Conservation (phyloP, 2,797 vertebrate species). For the Darevskia nairensis region DNA sequence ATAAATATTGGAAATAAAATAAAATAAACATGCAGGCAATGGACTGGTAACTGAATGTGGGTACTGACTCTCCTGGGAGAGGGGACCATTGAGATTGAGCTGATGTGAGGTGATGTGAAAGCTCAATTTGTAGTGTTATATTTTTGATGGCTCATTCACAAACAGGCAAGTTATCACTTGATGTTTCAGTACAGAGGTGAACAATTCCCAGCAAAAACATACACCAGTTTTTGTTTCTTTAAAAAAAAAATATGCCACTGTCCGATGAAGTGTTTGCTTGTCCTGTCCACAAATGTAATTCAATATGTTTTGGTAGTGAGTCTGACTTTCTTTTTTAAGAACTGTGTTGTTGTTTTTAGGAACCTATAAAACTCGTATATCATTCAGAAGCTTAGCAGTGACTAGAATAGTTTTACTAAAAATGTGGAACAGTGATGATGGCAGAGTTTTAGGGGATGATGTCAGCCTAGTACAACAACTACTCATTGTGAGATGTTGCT, state of each 20-base stretch:
- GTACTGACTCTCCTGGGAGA: too few species aligned
- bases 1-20: too few species aligned
- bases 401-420: constrained; percentile 21
- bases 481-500: constrained; percentile 46
- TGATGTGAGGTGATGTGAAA: too few species aligned
- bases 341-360: background rate
- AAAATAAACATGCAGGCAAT: too few species aligned
- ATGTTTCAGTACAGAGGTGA: too few species aligned
- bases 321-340: constrained; percentile 20
- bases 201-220: too few species aligned
- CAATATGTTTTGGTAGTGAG: constrained; percentile 18
- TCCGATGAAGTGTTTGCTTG: background rate
- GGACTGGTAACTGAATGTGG: too few species aligned
- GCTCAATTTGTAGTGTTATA: background rate
- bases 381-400: constrained; percentile 26
- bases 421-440: constrained; percentile 38
- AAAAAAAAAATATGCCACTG: background rate
- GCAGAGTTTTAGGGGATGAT: constrained; percentile 37
- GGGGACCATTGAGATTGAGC: too few species aligned
- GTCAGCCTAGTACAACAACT: constrained; percentile 26
- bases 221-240: background rate
- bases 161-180: too few species aligned
- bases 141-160: background rate
- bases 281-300: constrained; percentile 25
- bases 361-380: constrained; percentile 32